phyloP scores from a whole-genome alignment of 2,113 vertebrate species.

The Platysternon megacephalum region DNA sequence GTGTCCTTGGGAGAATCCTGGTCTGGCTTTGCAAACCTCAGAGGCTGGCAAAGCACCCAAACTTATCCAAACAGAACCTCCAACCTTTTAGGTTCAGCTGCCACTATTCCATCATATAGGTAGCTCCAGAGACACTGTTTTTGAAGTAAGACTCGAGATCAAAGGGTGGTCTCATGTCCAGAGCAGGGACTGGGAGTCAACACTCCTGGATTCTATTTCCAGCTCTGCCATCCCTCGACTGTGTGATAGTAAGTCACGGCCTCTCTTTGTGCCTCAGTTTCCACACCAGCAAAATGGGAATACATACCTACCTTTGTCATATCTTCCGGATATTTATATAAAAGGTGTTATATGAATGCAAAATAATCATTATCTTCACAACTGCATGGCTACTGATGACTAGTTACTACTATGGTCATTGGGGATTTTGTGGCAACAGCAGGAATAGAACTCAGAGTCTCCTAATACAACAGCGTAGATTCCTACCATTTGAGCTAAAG shows the following conservation, averaged over 20 bases:
- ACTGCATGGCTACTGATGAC: not conserved
- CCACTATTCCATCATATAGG: not conserved
- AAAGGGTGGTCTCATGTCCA: not conserved
- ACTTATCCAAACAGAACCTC: not conserved
- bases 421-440: not conserved
- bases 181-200: not conserved
- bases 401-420: not conserved
- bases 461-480: not conserved
- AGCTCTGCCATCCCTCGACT: no score
- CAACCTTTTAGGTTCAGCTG: not conserved
- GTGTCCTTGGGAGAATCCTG: not conserved
- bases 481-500: not conserved
- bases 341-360: not conserved
- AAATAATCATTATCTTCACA: not conserved
- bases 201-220: not conserved
- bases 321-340: not conserved
- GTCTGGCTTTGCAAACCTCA: not conserved
- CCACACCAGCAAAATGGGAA: not conserved
- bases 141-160: not conserved
- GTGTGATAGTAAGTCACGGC: no score
- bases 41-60: not conserved
- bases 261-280: not conserved
- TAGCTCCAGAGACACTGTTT: not conserved
- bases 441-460: not conserved
- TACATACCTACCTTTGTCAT: not conserved